Evolutionary conservation across 2,113 vertebrate genomes (phyloP).

Genomic region (Orientallactaga bullata): DNA sequence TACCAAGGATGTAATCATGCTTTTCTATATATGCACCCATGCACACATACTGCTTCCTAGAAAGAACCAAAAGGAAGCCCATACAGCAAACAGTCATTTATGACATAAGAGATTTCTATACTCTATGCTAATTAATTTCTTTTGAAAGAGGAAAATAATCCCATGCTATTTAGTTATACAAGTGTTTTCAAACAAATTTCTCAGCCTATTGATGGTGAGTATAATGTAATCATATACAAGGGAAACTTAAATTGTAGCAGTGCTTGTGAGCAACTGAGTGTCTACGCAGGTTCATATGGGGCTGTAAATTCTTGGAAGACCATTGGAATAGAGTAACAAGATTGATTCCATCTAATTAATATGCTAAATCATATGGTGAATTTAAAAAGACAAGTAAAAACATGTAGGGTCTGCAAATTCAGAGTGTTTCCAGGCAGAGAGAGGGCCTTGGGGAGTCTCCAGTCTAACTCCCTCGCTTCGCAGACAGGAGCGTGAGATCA

Average conservation of each 20-base stretch:
- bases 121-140: neutral
- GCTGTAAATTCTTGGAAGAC: constrained; percentile 50
- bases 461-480: constrained; percentile 29
- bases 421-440: constrained; percentile 33
- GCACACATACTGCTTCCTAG: neutral
- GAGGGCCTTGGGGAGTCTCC: constrained; percentile 51
- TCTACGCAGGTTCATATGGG: constrained; percentile 31
- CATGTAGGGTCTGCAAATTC: neutral
- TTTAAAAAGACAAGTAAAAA: constrained; percentile 66
- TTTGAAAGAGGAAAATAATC: neutral
- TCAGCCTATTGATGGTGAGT: neutral
- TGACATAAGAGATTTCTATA: neutral
- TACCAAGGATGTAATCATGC: neutral
- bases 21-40: neutral
- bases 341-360: constrained; percentile 68
- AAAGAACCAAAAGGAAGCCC: neutral
- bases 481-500: constrained; percentile 61
- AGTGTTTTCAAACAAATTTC: constrained; percentile 58
- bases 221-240: neutral
- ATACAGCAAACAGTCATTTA: neutral
- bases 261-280: constrained; percentile 13
- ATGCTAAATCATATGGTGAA: constrained; percentile 54
- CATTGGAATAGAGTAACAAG: constrained; percentile 34
- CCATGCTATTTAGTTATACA: constrained; percentile 31
- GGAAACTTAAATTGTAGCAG: neutral